phyloP scores from a whole-genome alignment of 1,140 invertebrate species.

The Zaprionus nigranus region DNA sequence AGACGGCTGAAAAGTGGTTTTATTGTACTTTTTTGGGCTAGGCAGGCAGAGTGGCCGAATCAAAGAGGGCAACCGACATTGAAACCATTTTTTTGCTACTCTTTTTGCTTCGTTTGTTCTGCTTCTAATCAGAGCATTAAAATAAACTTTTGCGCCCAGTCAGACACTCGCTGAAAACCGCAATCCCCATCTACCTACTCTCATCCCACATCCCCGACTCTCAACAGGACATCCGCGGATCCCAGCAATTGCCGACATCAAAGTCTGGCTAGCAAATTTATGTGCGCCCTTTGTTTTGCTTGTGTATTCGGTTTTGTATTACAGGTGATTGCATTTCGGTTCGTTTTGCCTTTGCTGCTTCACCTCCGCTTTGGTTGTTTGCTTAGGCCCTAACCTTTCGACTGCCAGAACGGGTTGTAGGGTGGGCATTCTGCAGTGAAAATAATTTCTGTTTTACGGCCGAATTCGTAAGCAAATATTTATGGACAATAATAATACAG shows the following conservation, averaged over 20 bases:
- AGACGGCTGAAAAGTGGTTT: constrained; percentile 41
- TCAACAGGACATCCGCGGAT: constrained; percentile 40
- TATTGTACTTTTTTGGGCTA: constrained; percentile 1
- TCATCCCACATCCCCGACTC: background rate
- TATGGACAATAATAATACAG: constrained; percentile 38
- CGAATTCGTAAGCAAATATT: constrained; percentile 56
- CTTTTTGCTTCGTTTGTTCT: constrained; percentile 42
- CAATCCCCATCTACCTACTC: background rate
- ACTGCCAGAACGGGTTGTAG: constrained; percentile 27
- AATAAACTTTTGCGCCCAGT: constrained; percentile 53
- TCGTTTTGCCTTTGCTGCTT: constrained; percentile 30
- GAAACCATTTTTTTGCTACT: constrained; percentile 65
- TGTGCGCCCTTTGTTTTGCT: constrained; percentile 66
- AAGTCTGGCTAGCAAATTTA: constrained; percentile 66
- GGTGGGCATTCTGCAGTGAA: constrained; percentile 7
- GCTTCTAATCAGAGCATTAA: constrained; percentile 73
- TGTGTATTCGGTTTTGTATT: constrained; percentile 79
- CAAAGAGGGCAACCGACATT: constrained; percentile 29
- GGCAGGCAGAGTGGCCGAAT: constrained; percentile 10
- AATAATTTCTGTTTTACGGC: constrained; percentile 31
- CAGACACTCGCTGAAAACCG: constrained; percentile 22
- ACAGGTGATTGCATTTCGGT: constrained; percentile 77
- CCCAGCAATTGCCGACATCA: constrained; percentile 70
- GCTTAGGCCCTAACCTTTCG: constrained; percentile 73
- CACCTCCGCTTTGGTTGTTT: constrained; percentile 48